Percentiles rank a stretch among this genome's conserved stretches.
Conservation (phyloP, 2,113 vertebrate species). For the Semicossyphus pulcher region DNA sequence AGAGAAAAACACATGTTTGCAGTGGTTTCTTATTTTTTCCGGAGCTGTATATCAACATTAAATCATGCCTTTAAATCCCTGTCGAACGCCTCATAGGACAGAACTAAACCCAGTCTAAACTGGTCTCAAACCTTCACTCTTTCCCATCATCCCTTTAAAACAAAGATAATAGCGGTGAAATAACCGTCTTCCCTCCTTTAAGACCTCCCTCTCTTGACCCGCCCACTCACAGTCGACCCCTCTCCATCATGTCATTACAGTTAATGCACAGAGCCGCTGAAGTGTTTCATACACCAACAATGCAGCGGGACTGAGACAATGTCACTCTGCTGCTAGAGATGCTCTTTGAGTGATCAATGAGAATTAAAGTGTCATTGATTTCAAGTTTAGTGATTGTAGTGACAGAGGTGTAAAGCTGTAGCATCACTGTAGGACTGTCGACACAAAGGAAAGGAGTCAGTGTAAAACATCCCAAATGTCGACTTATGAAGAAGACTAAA, state of each 20-base stretch:
- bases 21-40: no score
- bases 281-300: conserved; percentile 38
- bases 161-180: conserved; percentile 46
- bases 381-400: not conserved
- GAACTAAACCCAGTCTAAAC: not conserved
- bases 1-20: no score
- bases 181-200: conserved; percentile 14
- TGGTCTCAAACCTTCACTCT: not conserved
- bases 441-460: not conserved
- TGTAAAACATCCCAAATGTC: not conserved
- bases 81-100: no score
- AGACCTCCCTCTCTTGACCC: conserved; percentile 33
- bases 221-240: conserved; percentile 48
- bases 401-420: not conserved
- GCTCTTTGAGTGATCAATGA: conserved; percentile 62
- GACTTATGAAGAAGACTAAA: not conserved
- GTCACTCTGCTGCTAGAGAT: conserved; percentile 16
- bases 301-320: conserved; percentile 40
- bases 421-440: not conserved
- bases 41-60: no score
- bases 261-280: conserved; percentile 38
- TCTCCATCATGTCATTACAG: conserved; percentile 52
- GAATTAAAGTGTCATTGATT: conserved; percentile 60
- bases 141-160: not conserved
- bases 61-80: no score